phyloP scores from a whole-genome alignment of 2,113 vertebrate species.

The Thermophis baileyi region DNA sequence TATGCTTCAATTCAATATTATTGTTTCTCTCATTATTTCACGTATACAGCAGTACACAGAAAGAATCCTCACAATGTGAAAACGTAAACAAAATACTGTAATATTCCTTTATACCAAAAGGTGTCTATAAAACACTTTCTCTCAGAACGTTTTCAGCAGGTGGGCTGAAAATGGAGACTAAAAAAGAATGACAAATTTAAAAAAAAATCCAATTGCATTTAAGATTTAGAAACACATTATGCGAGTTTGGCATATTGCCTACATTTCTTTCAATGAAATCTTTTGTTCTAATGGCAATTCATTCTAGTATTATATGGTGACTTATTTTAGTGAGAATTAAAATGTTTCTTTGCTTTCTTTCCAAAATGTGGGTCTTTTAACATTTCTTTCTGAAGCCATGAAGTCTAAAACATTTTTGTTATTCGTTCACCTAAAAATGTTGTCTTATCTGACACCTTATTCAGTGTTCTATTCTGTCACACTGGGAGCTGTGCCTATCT shows the following conservation, averaged over 20 bases:
- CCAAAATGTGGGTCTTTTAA: neutral
- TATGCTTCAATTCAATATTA: neutral
- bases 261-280: neutral
- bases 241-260: neutral
- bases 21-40: neutral
- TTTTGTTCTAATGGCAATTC: neutral
- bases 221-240: neutral
- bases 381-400: neutral
- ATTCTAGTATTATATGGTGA: neutral
- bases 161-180: neutral
- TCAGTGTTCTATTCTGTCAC: neutral
- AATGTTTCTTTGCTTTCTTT: neutral
- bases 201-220: neutral
- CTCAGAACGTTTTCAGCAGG: neutral
- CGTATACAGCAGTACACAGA: neutral
- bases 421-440: neutral
- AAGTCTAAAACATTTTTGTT: neutral
- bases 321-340: neutral
- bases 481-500: neutral
- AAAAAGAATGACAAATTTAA: neutral
- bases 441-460: neutral
- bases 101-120: neutral
- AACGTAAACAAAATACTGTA: neutral
- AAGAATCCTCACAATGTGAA: neutral
- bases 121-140: neutral